Conservation (phyloP, 2,797 vertebrate species). For the Trachurus trachurus region DNA sequence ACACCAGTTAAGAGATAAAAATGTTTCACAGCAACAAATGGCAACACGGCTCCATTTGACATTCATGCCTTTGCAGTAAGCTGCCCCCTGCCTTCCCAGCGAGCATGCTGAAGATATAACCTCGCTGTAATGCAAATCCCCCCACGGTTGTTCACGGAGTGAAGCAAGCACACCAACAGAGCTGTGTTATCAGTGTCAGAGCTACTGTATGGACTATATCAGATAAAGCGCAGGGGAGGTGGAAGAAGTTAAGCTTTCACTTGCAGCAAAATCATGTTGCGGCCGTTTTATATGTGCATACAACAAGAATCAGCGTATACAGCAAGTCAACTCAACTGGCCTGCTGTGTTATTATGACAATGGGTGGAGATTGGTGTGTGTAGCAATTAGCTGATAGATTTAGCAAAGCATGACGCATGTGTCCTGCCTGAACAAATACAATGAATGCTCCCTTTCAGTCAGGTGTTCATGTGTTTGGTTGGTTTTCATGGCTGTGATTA, state of each 20-base stretch:
- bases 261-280: conserved; percentile 24
- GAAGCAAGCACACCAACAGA: conserved; percentile 46
- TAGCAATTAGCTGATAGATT: conserved; percentile 47
- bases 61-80: conserved; percentile 37
- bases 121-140: conserved; percentile 58
- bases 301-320: conserved; percentile 9
- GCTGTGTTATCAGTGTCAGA: conserved; percentile 51
- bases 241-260: conserved; percentile 31
- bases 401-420: conserved; percentile 48
- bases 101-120: conserved; percentile 42
- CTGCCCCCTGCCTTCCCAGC: conserved; percentile 43
- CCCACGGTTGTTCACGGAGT: conserved; percentile 58
- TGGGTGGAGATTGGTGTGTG: conserved; percentile 15
- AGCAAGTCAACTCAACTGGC: conserved; percentile 28
- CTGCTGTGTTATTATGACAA: conserved; percentile 7
- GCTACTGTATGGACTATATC: conserved; percentile 51
- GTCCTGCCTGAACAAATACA: conserved; percentile 54
- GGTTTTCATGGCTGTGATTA: conserved; percentile 49
- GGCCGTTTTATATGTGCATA: not conserved
- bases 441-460: conserved; percentile 42
- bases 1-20: conserved; percentile 29
- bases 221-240: conserved; percentile 39
- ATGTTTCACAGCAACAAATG: conserved; percentile 26
- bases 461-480: conserved; percentile 52
- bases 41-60: conserved; percentile 38